phyloP scores from a whole-genome alignment of 2,797 vertebrate genomes.

The Tinamus major region DNA sequence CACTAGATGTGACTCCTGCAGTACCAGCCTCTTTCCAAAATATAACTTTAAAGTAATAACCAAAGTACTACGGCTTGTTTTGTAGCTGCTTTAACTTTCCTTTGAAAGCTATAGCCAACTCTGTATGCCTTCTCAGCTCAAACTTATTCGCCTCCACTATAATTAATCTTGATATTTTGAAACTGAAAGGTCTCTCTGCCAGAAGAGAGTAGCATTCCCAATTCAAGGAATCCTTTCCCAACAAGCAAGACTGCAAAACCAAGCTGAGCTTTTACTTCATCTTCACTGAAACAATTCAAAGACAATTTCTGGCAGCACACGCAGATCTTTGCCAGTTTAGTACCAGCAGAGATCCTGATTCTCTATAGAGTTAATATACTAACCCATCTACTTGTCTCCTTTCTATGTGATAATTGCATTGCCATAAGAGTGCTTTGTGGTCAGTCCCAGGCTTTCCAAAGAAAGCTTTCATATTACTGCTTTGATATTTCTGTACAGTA shows the following conservation, averaged over 20 bases:
- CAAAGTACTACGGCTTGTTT: background rate
- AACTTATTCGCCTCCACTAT: background rate
- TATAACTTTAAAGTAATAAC: background rate
- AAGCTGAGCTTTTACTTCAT: background rate
- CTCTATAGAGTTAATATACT: background rate
- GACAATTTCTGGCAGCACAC: background rate
- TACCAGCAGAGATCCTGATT: background rate
- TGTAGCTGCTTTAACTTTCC: background rate
- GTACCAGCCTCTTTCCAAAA: background rate
- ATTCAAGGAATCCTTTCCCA: background rate
- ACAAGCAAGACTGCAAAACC: background rate
- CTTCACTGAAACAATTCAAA: background rate
- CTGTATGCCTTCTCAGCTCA: background rate
- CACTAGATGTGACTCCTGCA: background rate
- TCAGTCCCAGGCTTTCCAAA: background rate
- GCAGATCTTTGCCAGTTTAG: background rate
- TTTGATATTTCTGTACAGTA: background rate
- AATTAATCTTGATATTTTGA: background rate
- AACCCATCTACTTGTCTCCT: background rate
- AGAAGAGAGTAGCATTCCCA: background rate
- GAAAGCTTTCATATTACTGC: background rate
- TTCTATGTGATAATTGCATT: background rate
- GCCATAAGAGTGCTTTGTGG: background rate
- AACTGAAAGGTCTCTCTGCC: background rate
- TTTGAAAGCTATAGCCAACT: background rate